phyloP scores from a whole-genome alignment of 2,797 vertebrate species.

The Lophius americanus region DNA sequence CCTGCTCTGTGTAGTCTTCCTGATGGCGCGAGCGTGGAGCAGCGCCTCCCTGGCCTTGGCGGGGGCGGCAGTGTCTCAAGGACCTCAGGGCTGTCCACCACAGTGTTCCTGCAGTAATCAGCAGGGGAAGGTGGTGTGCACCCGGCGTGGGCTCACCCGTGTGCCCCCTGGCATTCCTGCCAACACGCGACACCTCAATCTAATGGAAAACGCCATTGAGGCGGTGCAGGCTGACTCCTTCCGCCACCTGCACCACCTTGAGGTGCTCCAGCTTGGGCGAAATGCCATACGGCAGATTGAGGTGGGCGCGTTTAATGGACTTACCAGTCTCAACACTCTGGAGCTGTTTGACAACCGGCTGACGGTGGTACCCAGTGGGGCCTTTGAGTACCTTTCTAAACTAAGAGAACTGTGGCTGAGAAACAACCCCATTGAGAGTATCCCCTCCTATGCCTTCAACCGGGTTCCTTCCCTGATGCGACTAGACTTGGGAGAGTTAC shows the following conservation, averaged over 20 bases:
- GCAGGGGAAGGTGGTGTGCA: constrained; percentile 98
- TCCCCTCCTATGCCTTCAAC: constrained; percentile 98
- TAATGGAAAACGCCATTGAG: constrained; percentile 99
- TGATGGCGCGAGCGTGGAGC: constrained; percentile 91
- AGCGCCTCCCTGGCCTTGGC: constrained; percentile 83
- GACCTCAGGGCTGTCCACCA: constrained; percentile 93
- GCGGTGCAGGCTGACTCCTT: constrained; percentile 97
- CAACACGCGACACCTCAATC: constrained; percentile 96
- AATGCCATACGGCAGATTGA: constrained; percentile 98
- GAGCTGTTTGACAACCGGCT: constrained; percentile 98
- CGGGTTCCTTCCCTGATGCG: constrained; percentile 96
- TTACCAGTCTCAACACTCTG: constrained; percentile 96
- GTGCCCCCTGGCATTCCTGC: constrained; percentile 95
- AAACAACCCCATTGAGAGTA: constrained; percentile 98
- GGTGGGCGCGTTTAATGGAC: constrained; percentile 97
- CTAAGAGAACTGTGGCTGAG: constrained; percentile 96
- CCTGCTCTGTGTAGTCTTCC: constrained; percentile 92
- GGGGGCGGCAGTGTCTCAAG: constrained; percentile 87
- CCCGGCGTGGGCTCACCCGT: constrained; percentile 90
- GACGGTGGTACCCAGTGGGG: constrained; percentile 96
- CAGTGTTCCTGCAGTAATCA: constrained; percentile 98
- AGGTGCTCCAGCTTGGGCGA: constrained; percentile 95
- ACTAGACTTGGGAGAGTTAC: constrained; percentile 94
- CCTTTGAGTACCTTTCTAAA: constrained; percentile 97
- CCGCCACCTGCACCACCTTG: constrained; percentile 95